Percentiles rank a stretch among this genome's conserved stretches.
Conservation (phyloP, 2,113 vertebrate species). For the Ameiurus melas region DNA sequence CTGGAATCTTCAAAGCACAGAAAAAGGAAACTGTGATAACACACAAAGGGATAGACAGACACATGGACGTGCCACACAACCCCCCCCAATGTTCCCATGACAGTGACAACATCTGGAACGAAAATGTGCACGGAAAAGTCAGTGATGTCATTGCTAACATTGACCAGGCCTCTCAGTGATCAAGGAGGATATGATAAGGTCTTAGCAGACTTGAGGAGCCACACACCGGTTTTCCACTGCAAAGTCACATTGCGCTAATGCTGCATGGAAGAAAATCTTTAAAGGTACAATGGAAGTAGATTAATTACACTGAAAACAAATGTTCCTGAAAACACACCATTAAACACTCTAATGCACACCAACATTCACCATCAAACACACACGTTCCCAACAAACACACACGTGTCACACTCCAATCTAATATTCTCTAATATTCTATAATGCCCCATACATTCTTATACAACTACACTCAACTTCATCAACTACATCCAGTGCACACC, state of each 20-base stretch:
- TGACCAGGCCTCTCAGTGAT: conserved; percentile 1
- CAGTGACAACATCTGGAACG: conserved; percentile 15
- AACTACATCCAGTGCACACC: neutral
- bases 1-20: conserved; percentile 36
- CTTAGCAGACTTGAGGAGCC: neutral
- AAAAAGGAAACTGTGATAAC: conserved; percentile 14
- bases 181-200: conserved; percentile 21
- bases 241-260: neutral
- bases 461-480: neutral
- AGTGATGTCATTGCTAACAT: conserved; percentile 48
- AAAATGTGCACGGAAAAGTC: conserved; percentile 42
- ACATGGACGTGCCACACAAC: neutral
- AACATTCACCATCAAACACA: neutral
- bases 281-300: neutral
- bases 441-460: neutral
- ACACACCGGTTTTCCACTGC: neutral
- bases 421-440: too few species aligned
- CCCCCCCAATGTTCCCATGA: conserved; percentile 36
- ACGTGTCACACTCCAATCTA: neutral
- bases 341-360: neutral
- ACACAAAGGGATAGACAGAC: conserved; percentile 4
- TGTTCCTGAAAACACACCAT: neutral
- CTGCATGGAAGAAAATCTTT: neutral
- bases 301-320: neutral
- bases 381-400: neutral